Evolutionary conservation across 2,113 vertebrate genomes (phyloP), one percentile per base, ranked within the genome.

Genomic region (Silurus meridionalis): DNA sequence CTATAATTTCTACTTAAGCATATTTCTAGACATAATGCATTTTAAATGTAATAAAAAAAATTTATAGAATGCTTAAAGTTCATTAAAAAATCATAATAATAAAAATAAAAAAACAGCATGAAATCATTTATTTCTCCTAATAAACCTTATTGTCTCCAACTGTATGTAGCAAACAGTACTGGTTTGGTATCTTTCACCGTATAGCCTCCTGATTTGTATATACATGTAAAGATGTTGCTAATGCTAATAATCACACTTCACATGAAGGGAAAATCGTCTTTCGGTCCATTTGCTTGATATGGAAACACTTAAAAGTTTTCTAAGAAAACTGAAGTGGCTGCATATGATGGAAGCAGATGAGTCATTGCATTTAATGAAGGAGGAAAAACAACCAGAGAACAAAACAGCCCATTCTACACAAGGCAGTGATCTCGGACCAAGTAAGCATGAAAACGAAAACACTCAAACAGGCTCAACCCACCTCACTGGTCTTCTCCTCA

Each of bases 301-400:
- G 52, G 58, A 75, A 81, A 48, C 80, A 66, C 71, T 46, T 13
- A 10, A 60, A 69, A 7, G 46, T 11, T 77, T 77, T 52, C 46
- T 46, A 46, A 48, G 46, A 79, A 66, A 58, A 50, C 25, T 69
- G 6, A 53, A 87, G 61, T 60, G 50, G 25, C 75, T 60, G 28
- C 15, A 64, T 69, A 53, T 53, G 79, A 61, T 57, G 23, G 37
- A 61, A 72, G 28, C 11, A 14, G 53, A 67, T 85, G 81, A 78
- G 61, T 72, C 86, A 64, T 60, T 80, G 66, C 28, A 48, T 50
- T 83, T n/a, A 58, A 13, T 67, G 50, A 37, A 46, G 37, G 72
- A 87, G 19, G 14, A 87, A 78, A 87, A 79, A 74, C 60, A 64
- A 77, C 28, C 50, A 87, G n/a, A 55, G 25, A 84, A 84, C 71